These are phyloP conservation scores for Neodon shergylaensis DNA, from an alignment of 2,113 vertebrate species.

Conservation along the genomic window DNA sequence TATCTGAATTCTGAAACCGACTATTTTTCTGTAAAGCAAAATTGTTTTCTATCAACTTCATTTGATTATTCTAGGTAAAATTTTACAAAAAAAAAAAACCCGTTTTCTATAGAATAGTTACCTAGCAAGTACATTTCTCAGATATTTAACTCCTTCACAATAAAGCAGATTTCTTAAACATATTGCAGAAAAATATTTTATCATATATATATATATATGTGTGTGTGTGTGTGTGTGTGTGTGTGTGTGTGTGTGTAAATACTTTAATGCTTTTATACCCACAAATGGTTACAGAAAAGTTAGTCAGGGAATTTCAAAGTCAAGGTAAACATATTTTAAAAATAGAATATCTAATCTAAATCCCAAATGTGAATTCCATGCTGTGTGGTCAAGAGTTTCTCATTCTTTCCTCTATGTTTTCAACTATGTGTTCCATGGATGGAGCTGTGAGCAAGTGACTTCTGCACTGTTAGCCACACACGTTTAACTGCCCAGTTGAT, in stretches of 20 bases:
- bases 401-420: background rate
- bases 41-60: background rate
- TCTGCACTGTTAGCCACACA: background rate
- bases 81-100: background rate
- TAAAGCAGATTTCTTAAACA: background rate
- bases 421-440: background rate
- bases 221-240: too few species aligned
- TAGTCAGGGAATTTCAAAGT: background rate
- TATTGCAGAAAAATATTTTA: background rate
- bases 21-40: background rate
- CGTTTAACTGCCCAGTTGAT: background rate
- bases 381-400: background rate
- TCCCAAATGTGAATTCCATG: background rate
- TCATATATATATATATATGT: background rate
- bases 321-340: background rate
- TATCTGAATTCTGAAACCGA: background rate
- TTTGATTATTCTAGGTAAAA: conserved; percentile 12
- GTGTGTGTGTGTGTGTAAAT: too few species aligned
- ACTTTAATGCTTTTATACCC: background rate
- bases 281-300: background rate
- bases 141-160: background rate
- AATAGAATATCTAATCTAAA: background rate
- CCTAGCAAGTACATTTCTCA: background rate
- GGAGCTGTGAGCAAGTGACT: background rate
- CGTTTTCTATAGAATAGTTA: background rate